A percentile compares a stretch with the other conserved stretches of the same genome.
phyloP scores from a whole-genome alignment of 2,113 vertebrate genomes.

The Nothocercus nigrocapillus region DNA sequence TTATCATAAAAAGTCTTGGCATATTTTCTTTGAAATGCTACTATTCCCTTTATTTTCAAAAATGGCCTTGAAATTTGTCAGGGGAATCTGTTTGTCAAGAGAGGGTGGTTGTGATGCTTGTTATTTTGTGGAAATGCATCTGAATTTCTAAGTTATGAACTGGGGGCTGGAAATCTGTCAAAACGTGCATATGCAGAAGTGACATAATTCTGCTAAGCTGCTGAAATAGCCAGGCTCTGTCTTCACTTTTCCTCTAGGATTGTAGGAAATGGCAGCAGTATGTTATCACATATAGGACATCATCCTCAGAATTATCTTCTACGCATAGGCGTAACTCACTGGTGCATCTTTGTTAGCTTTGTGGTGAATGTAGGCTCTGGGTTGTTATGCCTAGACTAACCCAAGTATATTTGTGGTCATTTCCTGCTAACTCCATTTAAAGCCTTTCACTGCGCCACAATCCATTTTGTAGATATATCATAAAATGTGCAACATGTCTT shows the following conservation, averaged over 20 bases:
- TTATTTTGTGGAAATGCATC: background rate
- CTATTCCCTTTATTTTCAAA: background rate
- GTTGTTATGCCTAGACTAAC: background rate
- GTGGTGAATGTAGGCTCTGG: background rate
- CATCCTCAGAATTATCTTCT: too few species aligned
- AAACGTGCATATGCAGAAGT: background rate
- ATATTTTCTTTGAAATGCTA: background rate
- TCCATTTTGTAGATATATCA: background rate
- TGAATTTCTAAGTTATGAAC: background rate
- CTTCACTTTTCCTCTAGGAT: background rate
- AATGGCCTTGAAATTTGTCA: background rate
- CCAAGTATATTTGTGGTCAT: background rate
- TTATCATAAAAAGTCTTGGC: background rate
- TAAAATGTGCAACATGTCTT: background rate
- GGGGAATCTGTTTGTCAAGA: background rate
- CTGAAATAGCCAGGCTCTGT: background rate
- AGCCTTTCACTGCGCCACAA: background rate
- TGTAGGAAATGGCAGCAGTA: background rate
- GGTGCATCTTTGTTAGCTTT: background rate
- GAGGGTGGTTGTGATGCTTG: background rate
- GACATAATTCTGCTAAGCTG: background rate
- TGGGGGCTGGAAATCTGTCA: background rate
- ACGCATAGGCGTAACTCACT: background rate
- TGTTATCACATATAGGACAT: too few species aligned
- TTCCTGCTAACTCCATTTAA: background rate